These are phyloP conservation scores for Oppia nitens DNA, from an alignment of 1,140 invertebrate genomes.

Conservation along the genomic window DNA sequence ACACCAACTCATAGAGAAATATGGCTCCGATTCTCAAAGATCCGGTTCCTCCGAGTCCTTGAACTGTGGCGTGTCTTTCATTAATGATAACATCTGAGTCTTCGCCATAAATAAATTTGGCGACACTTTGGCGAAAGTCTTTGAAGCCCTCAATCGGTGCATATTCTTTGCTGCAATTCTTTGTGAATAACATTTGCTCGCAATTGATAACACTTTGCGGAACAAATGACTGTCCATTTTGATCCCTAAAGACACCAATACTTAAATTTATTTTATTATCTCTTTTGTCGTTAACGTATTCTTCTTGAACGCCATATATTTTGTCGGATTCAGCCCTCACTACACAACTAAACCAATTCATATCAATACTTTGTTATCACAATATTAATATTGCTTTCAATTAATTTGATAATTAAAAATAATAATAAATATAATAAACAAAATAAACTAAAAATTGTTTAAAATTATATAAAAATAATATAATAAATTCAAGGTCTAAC, in stretches of 20 bases:
- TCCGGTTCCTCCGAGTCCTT: background rate
- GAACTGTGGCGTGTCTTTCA: background rate
- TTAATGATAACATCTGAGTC: background rate
- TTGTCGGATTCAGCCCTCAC: conserved; percentile 69
- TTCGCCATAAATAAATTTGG: background rate
- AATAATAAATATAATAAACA: too few relatives aligned
- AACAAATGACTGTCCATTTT: background rate
- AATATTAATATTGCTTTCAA: too few relatives aligned
- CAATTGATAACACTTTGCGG: background rate
- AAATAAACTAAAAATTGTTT: too few relatives aligned
- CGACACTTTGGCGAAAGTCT: background rate
- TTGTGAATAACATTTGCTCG: background rate
- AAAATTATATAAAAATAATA: too few relatives aligned
- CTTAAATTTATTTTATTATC: conserved; percentile 81
- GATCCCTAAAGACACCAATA: conserved; percentile 44
- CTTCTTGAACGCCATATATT: conserved; percentile 68
- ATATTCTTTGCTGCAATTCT: background rate
- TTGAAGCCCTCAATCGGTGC: background rate
- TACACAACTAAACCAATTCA: conserved; percentile 42
- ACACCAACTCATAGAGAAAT: background rate
- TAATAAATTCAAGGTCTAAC: too few relatives aligned
- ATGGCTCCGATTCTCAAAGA: conserved; percentile 37
- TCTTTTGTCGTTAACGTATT: conserved; percentile 59
- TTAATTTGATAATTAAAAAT: too few relatives aligned
- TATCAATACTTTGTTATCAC: too few relatives aligned